A percentile compares a stretch with the other conserved stretches of the same genome.
Conservation (phyloP, 2,113 vertebrate species). For the Podiceps cristatus region DNA sequence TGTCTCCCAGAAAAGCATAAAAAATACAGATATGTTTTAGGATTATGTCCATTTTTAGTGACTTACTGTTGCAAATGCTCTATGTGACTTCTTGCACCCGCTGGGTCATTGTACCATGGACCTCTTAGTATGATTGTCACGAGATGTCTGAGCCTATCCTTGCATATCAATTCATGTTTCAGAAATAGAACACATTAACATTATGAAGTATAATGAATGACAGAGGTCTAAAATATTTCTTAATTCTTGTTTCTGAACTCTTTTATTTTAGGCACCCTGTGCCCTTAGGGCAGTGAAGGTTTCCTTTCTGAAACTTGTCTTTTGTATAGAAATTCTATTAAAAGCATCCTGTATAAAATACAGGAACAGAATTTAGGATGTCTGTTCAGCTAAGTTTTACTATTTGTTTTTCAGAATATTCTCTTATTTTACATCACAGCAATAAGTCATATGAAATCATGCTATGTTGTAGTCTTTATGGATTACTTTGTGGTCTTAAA, state of each 20-base stretch:
- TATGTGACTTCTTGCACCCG: not conserved
- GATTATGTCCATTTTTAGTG: not conserved
- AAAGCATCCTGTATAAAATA: not conserved
- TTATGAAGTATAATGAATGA: not conserved
- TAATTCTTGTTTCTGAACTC: not conserved
- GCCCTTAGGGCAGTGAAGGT: not conserved
- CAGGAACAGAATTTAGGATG: not conserved
- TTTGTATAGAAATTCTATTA: not conserved
- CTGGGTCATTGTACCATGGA: not conserved
- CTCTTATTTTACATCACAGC: not conserved
- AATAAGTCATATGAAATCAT: not conserved
- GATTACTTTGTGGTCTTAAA: not conserved
- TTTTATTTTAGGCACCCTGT: not conserved
- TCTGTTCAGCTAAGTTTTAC: not conserved
- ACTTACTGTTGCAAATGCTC: not conserved
- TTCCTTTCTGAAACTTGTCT: not conserved
- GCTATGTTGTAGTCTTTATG: not conserved
- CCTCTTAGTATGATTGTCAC: not conserved
- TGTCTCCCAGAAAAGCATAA: not conserved
- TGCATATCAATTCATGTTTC: not conserved
- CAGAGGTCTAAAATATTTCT: not conserved
- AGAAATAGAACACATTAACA: not conserved
- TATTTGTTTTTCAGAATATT: not conserved
- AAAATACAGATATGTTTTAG: not conserved
- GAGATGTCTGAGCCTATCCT: not conserved